Percentiles rank a stretch among this genome's conserved stretches.
Conservation (phyloP, 1,140 invertebrate species). For the Macrostomum lignano region DNA sequence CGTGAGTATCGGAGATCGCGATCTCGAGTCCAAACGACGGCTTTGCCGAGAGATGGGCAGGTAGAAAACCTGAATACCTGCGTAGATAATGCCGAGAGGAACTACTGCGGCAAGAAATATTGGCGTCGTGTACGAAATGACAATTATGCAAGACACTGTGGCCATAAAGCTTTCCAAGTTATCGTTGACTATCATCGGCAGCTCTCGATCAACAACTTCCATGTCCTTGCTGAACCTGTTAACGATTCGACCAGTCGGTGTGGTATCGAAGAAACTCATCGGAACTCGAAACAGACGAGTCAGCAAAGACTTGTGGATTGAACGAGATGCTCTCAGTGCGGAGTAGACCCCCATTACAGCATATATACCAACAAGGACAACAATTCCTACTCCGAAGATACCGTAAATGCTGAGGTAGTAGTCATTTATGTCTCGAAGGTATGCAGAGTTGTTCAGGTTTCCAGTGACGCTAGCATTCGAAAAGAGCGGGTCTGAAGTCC, state of each 20-base stretch:
- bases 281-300: constrained; percentile 8
- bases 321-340: neutral
- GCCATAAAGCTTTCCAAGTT: constrained; percentile 54
- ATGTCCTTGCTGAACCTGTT: constrained; percentile 37
- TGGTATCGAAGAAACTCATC: constrained; percentile 40
- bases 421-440: no score
- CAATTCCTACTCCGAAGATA: no score
- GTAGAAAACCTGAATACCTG: constrained; percentile 25
- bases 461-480: no score
- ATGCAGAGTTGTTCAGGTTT: no score
- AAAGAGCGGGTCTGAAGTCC: no score
- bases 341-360: no score
- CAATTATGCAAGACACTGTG: neutral
- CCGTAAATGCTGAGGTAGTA: no score
- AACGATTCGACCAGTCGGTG: constrained; percentile 42
- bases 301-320: neutral
- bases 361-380: no score
- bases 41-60: constrained; percentile 31
- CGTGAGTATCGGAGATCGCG: constrained; percentile 31
- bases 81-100: neutral
- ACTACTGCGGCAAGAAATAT: neutral
- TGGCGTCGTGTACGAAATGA: neutral
- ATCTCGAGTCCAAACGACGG: constrained; percentile 30
- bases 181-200: constrained; percentile 82
- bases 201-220: constrained; percentile 34